Evolutionary conservation across 2,797 vertebrate species (phyloP).

Genomic region (Brotogeris chrysoptera): DNA sequence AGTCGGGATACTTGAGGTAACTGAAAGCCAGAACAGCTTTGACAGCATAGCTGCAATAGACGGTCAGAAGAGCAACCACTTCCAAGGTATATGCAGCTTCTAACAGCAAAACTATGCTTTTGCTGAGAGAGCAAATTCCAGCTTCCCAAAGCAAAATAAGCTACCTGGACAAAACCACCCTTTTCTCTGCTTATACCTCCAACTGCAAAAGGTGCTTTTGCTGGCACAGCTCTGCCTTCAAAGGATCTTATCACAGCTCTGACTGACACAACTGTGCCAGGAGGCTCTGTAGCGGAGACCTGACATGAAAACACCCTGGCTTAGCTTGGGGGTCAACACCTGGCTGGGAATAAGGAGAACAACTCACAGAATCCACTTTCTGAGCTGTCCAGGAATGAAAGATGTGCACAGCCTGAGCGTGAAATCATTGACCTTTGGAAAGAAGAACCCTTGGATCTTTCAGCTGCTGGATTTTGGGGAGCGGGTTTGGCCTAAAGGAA

Average conservation of each 20-base stretch:
- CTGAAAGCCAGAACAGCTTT: background rate
- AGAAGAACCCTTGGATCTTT: background rate
- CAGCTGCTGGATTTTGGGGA: background rate
- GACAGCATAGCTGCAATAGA: background rate
- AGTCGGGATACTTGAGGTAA: background rate
- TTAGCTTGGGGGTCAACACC: background rate
- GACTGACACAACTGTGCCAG: background rate
- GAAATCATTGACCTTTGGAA: background rate
- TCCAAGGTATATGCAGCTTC: background rate
- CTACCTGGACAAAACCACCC: accelerated
- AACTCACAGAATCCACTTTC: background rate
- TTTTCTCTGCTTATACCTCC: background rate
- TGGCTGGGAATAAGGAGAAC: accelerated
- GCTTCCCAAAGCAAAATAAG: background rate
- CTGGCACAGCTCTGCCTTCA: background rate
- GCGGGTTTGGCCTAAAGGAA: background rate
- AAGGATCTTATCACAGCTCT: background rate
- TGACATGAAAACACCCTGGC: background rate
- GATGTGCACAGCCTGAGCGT: background rate
- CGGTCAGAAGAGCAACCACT: background rate
- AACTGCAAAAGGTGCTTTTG: background rate
- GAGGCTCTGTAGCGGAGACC: background rate
- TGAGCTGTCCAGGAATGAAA: background rate
- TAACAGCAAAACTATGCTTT: background rate
- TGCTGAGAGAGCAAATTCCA: background rate